Evolutionary conservation across 2,113 vertebrate genomes (phyloP).

Genomic region (Siniperca chuatsi): DNA sequence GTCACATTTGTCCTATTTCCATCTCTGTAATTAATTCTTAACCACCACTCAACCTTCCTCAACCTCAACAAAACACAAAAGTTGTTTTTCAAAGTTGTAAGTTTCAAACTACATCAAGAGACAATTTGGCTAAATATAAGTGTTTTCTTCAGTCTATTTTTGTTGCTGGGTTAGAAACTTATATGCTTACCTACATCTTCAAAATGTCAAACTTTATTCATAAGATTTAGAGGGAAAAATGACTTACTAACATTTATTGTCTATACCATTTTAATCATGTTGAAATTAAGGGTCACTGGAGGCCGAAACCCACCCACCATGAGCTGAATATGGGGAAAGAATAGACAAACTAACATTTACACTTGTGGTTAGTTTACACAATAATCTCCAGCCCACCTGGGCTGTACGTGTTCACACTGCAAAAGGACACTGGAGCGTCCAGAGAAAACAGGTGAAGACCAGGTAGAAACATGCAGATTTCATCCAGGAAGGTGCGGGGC

Average conservation of each 20-base stretch:
- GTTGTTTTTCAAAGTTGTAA: not conserved
- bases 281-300: not conserved
- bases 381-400: conserved; percentile 37
- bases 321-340: not conserved
- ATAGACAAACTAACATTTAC: conserved; percentile 27
- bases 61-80: not conserved
- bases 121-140: not conserved
- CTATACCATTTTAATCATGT: not conserved
- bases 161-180: not conserved
- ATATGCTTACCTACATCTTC: not conserved
- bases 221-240: not conserved
- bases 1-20: not conserved
- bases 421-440: not conserved
- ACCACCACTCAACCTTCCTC: not conserved
- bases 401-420: conserved; percentile 19
- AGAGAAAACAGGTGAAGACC: conserved; percentile 9
- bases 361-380: conserved; percentile 33
- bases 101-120: not conserved
- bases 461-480: conserved; percentile 23
- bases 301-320: not conserved
- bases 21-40: not conserved
- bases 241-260: not conserved
- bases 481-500: not conserved
- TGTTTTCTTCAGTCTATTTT: not conserved
- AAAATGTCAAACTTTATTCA: not conserved